Evolutionary conservation across 2,113 vertebrate species (phyloP).

Genomic region (Ameiurus melas): DNA sequence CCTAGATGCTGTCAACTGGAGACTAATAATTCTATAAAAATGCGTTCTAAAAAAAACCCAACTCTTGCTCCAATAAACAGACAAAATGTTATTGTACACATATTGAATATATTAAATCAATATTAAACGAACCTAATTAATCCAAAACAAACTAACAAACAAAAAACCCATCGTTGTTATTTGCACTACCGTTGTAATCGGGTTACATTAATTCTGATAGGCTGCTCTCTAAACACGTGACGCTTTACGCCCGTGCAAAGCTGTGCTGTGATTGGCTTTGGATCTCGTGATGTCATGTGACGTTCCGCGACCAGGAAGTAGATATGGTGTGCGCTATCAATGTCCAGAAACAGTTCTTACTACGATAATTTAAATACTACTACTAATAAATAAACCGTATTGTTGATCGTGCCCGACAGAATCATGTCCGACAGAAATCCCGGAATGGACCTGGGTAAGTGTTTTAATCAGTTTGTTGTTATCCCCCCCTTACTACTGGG

Average conservation of each 20-base stretch:
- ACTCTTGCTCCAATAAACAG: too few relatives aligned
- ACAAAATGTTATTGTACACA: too few relatives aligned
- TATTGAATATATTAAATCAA: too few relatives aligned
- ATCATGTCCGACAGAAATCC: conserved; percentile 60
- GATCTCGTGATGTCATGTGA: not conserved
- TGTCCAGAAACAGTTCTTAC: not conserved
- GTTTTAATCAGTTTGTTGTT: not conserved
- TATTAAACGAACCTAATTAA: not conserved
- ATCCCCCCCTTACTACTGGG: not conserved
- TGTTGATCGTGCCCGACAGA: not conserved
- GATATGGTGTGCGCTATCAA: not conserved
- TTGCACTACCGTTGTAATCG: not conserved
- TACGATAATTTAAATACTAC: not conserved
- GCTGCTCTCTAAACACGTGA: not conserved
- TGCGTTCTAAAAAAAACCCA: too few relatives aligned
- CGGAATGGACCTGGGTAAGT: conserved; percentile 58
- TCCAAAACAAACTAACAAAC: not conserved
- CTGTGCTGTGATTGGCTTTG: conserved; percentile 14
- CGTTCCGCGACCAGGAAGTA: not conserved
- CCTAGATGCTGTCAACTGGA: not conserved
- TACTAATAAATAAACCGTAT: not conserved
- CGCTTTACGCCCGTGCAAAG: not conserved
- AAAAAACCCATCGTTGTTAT: not conserved
- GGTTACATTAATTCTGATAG: too few relatives aligned
- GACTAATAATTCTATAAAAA: not conserved